Base-by-base conservation (phyloP, 1,140 invertebrate species). In the Hesperophylax magnus region DNA sequence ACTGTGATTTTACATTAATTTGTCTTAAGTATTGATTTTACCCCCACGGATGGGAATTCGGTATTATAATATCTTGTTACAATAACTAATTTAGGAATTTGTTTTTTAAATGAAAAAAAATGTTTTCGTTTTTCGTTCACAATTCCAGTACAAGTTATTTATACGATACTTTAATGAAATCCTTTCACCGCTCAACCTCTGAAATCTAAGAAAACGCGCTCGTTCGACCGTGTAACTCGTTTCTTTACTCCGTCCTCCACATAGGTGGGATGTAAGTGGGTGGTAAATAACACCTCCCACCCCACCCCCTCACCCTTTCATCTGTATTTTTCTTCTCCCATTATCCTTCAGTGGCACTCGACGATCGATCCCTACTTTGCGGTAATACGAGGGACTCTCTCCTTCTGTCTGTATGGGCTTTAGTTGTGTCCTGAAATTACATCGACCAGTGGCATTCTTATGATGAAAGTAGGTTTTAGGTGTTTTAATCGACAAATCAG, bases 151-250 rank as follows among this genome's bases (percentile, higher is more conserved):
- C 39, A 47, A 47, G 39, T 8, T 39, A 39, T 39, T 47, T 47
- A 47, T 47, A 47, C 11, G 39, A 47, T 47, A 47, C 39, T 47
- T 11, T 47, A 47, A 47, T 47, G 39, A 47, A 47, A 47, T 47
- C 39, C 39, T 39, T 39, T 39, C 27, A 31, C 63, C 63, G 27
- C 34, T 47, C 2, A 27, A 27, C 27, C 15, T 22, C 24, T 31
- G 18, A 18, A 47, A 81, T 78, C 76, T 81, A 78, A 78, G 78
- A 82, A 82, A 78, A 82, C 54, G 47, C 60, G 61, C 7, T 47
- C 76, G 75, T 47, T 78, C 78, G 78, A 77, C 79, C 81, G 81
- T 83, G 81, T 78, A 80, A 83, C 74, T 83, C 74, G 75, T 77
- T 47, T 74, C 78, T 80, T 83, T 79, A 83, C 79, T 78, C 79